These are phyloP conservation scores for Cheilosia variabilis DNA, from an alignment of 2,888 invertebrate species.

Conservation along the genomic window DNA sequence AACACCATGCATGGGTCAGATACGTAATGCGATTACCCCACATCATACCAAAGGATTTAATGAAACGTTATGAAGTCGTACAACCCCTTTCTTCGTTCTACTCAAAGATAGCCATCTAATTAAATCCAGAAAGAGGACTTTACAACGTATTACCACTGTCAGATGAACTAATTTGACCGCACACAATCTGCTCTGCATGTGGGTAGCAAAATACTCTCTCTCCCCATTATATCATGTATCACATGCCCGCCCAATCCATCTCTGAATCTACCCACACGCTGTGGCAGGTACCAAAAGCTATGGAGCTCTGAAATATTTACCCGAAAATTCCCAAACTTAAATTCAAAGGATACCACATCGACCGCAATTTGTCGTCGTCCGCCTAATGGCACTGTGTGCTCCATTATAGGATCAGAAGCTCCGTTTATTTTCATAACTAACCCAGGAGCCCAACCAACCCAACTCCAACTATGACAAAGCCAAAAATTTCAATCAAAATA, in stretches of 20 bases:
- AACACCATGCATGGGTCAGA: too few relatives aligned
- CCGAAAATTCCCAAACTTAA: slow-evolving; percentile 45
- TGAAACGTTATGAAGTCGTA: too few relatives aligned
- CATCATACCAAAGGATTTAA: too few relatives aligned
- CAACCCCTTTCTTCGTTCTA: background rate
- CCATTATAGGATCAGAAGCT: background rate
- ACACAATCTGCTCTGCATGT: slow-evolving; percentile 5
- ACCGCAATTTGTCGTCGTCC: slow-evolving; percentile 58
- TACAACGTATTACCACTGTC: slow-evolving; percentile 5
- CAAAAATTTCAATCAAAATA: slow-evolving; percentile 63
- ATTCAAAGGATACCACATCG: slow-evolving; percentile 60
- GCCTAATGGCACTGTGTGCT: slow-evolving; percentile 1
- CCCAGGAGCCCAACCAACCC: background rate
- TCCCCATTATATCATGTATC: background rate
- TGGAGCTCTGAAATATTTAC: slow-evolving; percentile 27
- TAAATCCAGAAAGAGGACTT: background rate
- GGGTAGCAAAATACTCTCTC: background rate
- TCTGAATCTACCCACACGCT: background rate
- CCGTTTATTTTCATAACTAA: slow-evolving; percentile 8
- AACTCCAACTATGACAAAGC: slow-evolving; percentile 12
- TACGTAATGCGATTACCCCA: too few relatives aligned
- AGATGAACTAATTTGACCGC: slow-evolving; percentile 27
- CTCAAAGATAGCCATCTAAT: background rate
- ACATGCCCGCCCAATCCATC: background rate
- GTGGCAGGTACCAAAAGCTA: slow-evolving; percentile 6